Evolutionary conservation across 2,113 vertebrate species (phyloP).

Genomic region (Saccopteryx bilineata): DNA sequence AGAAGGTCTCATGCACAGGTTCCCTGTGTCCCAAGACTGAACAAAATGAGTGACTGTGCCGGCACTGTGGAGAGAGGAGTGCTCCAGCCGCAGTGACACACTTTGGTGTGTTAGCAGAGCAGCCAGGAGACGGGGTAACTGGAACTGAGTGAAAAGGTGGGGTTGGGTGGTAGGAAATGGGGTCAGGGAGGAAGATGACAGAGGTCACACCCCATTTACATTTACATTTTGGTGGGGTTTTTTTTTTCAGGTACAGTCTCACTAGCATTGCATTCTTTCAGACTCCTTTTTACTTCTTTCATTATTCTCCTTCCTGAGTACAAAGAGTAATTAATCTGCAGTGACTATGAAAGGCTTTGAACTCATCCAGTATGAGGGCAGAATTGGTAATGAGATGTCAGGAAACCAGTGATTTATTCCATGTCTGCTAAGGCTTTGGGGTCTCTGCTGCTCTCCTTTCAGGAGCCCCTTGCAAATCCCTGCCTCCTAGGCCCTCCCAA

Average conservation of each 20-base stretch:
- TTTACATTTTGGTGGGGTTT: background rate
- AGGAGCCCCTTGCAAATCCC: background rate
- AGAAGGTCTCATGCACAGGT: background rate
- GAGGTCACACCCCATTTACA: background rate
- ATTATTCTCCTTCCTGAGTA: conserved; percentile 58
- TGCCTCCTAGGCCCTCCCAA: background rate
- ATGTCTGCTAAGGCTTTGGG: background rate
- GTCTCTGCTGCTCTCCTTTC: background rate
- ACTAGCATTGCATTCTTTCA: background rate
- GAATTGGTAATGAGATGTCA: conserved; percentile 24
- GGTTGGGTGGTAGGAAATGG: rapidly evolving
- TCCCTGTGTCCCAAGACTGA: background rate
- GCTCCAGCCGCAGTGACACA: rapidly evolving
- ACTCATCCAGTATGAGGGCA: background rate
- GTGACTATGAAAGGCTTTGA: conserved; percentile 56
- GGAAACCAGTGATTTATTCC: background rate
- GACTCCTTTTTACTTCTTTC: background rate
- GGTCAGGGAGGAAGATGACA: background rate
- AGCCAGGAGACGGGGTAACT: too few species aligned
- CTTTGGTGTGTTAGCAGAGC: background rate
- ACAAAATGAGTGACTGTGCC: background rate
- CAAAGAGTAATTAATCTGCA: conserved; percentile 56
- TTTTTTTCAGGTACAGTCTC: background rate
- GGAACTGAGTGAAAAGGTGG: background rate
- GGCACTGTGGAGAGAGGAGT: rapidly evolving